Conservation (phyloP, 2,797 vertebrate species). For the Melanotaenia nigrans region DNA sequence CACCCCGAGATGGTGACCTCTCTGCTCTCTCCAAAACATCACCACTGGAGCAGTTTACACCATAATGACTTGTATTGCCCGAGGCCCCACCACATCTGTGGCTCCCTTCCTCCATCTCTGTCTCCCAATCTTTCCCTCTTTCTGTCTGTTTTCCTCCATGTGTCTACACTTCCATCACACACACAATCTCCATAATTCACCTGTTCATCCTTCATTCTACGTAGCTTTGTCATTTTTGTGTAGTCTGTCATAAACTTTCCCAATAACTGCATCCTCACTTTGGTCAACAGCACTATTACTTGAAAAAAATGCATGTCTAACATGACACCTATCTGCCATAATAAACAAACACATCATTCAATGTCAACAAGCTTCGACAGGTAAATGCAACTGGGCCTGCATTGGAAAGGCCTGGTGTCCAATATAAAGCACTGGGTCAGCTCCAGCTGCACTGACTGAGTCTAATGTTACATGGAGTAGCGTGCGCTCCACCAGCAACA, state of each 20-base stretch:
- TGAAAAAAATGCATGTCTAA: conserved; percentile 57
- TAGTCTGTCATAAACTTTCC: conserved; percentile 27
- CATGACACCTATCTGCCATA: conserved; percentile 72
- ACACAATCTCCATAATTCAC: conserved; percentile 38
- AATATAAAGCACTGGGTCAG: conserved; percentile 38
- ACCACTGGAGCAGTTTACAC: conserved; percentile 81
- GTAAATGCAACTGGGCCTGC: conserved; percentile 32
- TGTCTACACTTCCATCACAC: conserved; percentile 36
- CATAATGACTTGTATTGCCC: conserved; percentile 85
- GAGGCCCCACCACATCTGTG: conserved; percentile 84
- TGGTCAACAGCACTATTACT: conserved; percentile 41
- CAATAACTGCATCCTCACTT: conserved; percentile 33
- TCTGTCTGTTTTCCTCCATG: conserved; percentile 49
- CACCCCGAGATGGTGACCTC: conserved; percentile 73
- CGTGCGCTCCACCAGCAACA: conserved; percentile 65
- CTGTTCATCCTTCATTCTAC: conserved; percentile 46
- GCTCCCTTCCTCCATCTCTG: conserved; percentile 72
- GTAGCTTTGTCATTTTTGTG: conserved; percentile 62
- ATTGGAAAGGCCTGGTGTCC: conserved; percentile 44
- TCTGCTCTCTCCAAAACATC: conserved; percentile 71
- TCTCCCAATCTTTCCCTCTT: conserved; percentile 68
- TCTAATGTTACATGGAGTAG: conserved; percentile 72
- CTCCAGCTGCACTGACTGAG: conserved; percentile 59
- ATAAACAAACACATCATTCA: conserved; percentile 80
- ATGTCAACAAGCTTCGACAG: conserved; percentile 64